Evolutionary conservation across 2,113 vertebrate genomes (phyloP), one percentile per base, ranked within the genome.

Genomic region (Vidua macroura): DNA sequence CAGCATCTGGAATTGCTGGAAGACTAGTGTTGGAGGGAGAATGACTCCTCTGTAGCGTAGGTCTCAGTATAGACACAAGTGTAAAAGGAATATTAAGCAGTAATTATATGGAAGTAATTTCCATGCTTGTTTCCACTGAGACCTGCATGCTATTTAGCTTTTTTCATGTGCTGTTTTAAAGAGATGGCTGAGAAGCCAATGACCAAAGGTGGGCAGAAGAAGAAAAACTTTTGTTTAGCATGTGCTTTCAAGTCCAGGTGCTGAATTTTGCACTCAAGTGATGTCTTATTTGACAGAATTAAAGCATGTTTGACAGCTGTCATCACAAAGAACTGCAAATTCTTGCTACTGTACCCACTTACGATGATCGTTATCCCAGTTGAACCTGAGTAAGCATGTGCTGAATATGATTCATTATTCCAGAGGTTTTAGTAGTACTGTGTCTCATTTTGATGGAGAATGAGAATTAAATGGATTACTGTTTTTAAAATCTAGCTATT

Each of bases 301-400:
- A 41, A 80, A 91, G 19, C n/a, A 31, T 49, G 7, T 62, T 74
- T 85, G 48, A 49, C 28, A 78, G 28, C 31, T 53, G 25, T 30
- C 3, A 2, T 49, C 55, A 41, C 19, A 44, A 60, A 77, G 41
- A 46, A 43, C 28, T 86, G 37, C 44, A 55, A 2, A 37, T 60
- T 73, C 72, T 73, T 77, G 27, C 27, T 24, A 5, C 16, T 58
- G 22, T 67, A 11, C 24, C 0, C 64, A 13, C 9, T 52, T 74
- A 3, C 0, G 2, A 16, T 1, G 0, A 52, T 88, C 3, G 3
- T 69, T 48, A 30, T 80, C 49, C 63, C 25, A 8, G 27, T 13
- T 83, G 55, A 86, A 69, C 27, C 19, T 49, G 39, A 67, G 15
- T 55, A 52, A 62, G 28, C 21, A 19, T 23, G 16, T 52, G 31